Base-by-base conservation (phyloP, 2,797 vertebrate species). In the Sciurus vulgaris region DNA sequence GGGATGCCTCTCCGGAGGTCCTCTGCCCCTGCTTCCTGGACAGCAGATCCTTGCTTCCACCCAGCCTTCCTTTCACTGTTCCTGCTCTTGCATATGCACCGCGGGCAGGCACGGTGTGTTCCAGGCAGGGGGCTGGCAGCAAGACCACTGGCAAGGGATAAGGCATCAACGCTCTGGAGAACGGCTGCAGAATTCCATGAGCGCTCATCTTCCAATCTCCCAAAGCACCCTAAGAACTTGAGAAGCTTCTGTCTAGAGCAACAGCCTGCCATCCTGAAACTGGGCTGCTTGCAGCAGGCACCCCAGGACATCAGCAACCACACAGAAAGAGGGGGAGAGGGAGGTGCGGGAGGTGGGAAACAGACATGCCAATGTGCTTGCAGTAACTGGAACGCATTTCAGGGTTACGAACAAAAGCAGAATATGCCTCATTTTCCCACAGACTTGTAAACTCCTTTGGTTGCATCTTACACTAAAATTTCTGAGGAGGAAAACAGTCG, bases 1-100 rank as follows among this genome's bases (percentile, higher is more conserved):
- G 15, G 28, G 41, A 33, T 4, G 5, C 3, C 49, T 38, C 2
- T 10, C 14, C 47, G 33, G n/a, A 26, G 12, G 0, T 0, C 0
- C 13, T 38, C 51, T 54, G 41, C 6, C 15, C 79, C 22, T 61
- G 35, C 70, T 77, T 94, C 83, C 93, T 38, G 3, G 3, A 44
- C 33, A 61, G 38, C 7, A 65, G 49, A 49, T 24, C 30, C 83
- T 67, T 11, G 56, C n/a, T 73, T 59, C 65, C 5, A 49, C 24
- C 72, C 33, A 70, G 28, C 6, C 13, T 17, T 51, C 9, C 38
- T 63, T 77, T 49, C 78, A 51, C 30, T 18, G 9, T 49, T 90
- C 49, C 59, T 22, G 28, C n/a, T 90, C 67, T 30, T 41, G 38
- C 26, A 4, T 3, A 7, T 56, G 61, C 76, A 33, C 59, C 51